phyloP scores from a whole-genome alignment of 2,888 invertebrate species.

The Diachrysia chrysitis region DNA sequence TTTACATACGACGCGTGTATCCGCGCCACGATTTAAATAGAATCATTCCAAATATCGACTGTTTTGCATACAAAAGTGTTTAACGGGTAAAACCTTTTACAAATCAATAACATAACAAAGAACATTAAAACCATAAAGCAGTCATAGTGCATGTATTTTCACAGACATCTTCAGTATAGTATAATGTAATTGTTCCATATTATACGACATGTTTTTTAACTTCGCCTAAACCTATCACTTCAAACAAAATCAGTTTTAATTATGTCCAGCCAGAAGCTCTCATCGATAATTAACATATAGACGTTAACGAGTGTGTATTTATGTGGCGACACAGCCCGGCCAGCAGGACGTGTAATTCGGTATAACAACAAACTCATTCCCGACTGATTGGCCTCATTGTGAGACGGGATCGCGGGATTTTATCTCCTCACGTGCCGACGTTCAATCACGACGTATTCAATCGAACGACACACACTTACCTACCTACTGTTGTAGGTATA shows the following conservation, averaged over 20 bases:
- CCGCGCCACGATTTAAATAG: conserved; percentile 61
- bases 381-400: conserved; percentile 80
- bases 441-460: conserved; percentile 79
- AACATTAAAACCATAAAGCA: conserved; percentile 19
- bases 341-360: conserved; percentile 49
- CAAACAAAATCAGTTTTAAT: conserved; percentile 26
- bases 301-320: conserved; percentile 21
- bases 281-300: conserved; percentile 34
- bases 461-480: conserved; percentile 54
- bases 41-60: conserved; percentile 72
- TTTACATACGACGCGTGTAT: conserved; percentile 71
- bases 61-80: conserved; percentile 72
- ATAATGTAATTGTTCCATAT: too few relatives aligned
- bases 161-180: background rate
- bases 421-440: conserved; percentile 66
- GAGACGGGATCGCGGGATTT: conserved; percentile 63
- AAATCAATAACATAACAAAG: conserved; percentile 45
- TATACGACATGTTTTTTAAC: background rate
- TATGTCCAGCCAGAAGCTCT: conserved; percentile 19
- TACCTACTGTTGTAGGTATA: conserved; percentile 48
- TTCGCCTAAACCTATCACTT: background rate
- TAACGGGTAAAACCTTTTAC: conserved; percentile 31
- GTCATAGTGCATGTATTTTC: background rate
- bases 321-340: conserved; percentile 36
- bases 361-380: conserved; percentile 71